These are phyloP conservation scores for Thalassaphorura encarpata DNA, from an alignment of 1,140 invertebrate species.

Conservation along the genomic window DNA sequence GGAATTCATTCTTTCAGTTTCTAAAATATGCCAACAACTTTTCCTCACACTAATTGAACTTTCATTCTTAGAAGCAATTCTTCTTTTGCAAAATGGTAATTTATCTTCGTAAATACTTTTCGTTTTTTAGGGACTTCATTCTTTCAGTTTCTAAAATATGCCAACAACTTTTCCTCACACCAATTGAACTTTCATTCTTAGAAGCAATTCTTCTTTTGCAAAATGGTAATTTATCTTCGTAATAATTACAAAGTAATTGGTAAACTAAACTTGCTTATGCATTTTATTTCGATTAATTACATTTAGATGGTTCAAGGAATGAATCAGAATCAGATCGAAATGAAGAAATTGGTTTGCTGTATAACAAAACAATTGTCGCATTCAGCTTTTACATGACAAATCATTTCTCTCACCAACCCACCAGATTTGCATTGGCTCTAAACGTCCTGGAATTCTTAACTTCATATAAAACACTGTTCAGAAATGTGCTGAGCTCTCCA, in stretches of 20 bases:
- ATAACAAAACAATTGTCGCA: conserved; percentile 32
- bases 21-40: conserved; percentile 39
- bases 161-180: conserved; percentile 22
- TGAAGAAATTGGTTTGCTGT: conserved; percentile 20
- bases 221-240: background rate
- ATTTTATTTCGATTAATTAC: too few relatives aligned
- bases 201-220: background rate
- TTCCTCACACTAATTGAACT: conserved; percentile 48
- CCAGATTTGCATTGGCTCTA: conserved; percentile 30
- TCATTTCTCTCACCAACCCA: conserved; percentile 30
- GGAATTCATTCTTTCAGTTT: conserved; percentile 7
- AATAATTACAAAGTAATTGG: too few relatives aligned
- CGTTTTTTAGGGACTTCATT: conserved; percentile 25
- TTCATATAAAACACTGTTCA: background rate
- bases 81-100: conserved; percentile 51
- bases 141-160: conserved; percentile 32
- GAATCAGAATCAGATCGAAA: background rate
- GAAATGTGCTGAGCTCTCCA: background rate
- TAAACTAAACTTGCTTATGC: too few relatives aligned
- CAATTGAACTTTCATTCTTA: conserved; percentile 8
- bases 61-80: conserved; percentile 50
- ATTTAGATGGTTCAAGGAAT: too few relatives aligned
- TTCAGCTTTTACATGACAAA: conserved; percentile 32
- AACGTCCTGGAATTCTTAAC: conserved; percentile 17
- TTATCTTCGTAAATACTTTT: conserved; percentile 29